Percentiles rank a stretch among this genome's conserved stretches.
phyloP scores from a whole-genome alignment of 2,113 vertebrate species.

The Puffinus mauretanicus region DNA sequence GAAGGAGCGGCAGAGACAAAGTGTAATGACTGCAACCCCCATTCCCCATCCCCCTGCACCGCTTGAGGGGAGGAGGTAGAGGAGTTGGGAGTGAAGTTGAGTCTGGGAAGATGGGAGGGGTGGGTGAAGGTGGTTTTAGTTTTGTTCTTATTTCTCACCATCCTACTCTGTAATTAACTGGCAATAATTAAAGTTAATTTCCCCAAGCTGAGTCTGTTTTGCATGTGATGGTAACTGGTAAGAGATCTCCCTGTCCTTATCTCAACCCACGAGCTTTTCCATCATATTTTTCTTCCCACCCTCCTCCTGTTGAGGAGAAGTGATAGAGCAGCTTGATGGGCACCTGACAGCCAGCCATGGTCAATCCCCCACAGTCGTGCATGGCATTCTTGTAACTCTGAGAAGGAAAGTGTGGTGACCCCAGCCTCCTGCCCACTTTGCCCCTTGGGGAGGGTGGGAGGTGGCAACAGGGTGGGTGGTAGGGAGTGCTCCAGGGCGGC shows the following conservation, averaged over 20 bases:
- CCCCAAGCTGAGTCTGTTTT: neutral
- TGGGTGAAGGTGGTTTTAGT: neutral
- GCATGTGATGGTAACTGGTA: accelerated
- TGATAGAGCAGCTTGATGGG: neutral
- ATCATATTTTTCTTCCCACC: neutral
- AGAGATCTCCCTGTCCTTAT: neutral
- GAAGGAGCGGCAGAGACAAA: neutral
- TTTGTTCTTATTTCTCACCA: neutral
- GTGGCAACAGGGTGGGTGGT: neutral
- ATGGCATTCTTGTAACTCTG: neutral
- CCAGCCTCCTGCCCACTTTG: neutral
- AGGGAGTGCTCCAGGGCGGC: accelerated
- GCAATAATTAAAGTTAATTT: neutral
- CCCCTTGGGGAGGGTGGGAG: neutral
- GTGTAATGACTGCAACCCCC: neutral
- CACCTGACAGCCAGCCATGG: neutral
- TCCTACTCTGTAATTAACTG: neutral
- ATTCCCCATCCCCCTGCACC: accelerated
- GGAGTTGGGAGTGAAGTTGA: neutral
- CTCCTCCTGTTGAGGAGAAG: neutral
- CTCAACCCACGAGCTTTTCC: neutral
- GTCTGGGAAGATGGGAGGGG: too few relatives aligned
- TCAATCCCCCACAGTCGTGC: neutral
- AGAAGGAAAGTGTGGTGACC: neutral
- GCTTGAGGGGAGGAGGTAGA: accelerated